These are phyloP conservation scores for Helicolenus hilgendorfi DNA, from an alignment of 2,797 vertebrate species.

Conservation along the genomic window DNA sequence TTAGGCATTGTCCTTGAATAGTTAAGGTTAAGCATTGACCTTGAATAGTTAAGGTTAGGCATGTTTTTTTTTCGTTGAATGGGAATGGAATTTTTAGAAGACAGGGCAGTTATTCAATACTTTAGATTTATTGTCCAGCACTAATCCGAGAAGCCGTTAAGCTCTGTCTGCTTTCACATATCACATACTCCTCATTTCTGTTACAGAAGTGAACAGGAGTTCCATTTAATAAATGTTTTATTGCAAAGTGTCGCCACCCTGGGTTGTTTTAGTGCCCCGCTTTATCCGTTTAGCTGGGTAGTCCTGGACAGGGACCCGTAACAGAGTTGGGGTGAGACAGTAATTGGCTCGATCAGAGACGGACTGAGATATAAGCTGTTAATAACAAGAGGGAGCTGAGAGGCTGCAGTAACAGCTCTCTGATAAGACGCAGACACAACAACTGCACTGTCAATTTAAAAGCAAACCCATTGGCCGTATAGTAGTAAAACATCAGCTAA, in stretches of 20 bases:
- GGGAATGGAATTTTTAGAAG: no score
- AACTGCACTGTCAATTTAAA: not conserved
- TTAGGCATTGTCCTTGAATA: no score
- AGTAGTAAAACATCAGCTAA: not conserved
- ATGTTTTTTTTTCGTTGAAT: no score
- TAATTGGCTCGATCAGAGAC: slow-evolving; percentile 55
- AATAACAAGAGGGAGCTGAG: slow-evolving; percentile 14
- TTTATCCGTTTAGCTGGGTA: slow-evolving; percentile 13
- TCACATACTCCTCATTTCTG: not conserved
- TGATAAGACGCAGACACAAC: not conserved
- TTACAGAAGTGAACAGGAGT: not conserved
- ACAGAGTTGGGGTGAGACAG: slow-evolving; percentile 11
- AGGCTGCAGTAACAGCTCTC: not conserved
- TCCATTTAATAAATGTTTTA: not conserved
- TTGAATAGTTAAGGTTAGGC: no score
- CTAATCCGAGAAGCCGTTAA: not conserved
- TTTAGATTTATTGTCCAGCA: not conserved
- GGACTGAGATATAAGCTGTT: slow-evolving; percentile 31
- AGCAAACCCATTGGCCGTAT: not conserved
- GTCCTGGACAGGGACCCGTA: slow-evolving; percentile 22
- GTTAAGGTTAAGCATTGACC: no score
- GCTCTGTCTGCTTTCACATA: not conserved
- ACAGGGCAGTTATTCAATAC: no score
- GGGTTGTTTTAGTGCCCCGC: not conserved
- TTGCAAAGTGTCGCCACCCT: not conserved